A percentile compares a stretch with the other conserved stretches of the same genome.
These are phyloP conservation scores for Hydractinia symbiolongicarpus DNA, from an alignment of 30 jellyfish, hydroid and myxozoan species.

Conservation along the genomic window DNA sequence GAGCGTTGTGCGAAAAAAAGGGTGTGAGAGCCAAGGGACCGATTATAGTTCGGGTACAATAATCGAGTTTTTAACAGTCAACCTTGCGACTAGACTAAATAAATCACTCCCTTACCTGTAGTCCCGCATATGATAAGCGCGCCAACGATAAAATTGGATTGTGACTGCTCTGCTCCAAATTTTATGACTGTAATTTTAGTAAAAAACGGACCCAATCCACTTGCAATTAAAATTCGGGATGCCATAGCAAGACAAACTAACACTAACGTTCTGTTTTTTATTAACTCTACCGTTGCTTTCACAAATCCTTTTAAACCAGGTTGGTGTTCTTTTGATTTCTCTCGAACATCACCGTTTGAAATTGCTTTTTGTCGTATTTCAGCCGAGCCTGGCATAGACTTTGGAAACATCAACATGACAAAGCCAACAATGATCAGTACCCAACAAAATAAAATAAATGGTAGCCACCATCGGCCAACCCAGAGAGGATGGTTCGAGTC, in stretches of 20 bases:
- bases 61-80: neutral
- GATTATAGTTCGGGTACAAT: no score
- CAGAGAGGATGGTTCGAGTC: slow-evolving; percentile 33
- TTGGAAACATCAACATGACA: slow-evolving; percentile 40
- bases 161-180: slow-evolving; percentile 32
- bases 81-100: neutral
- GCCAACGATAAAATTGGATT: slow-evolving; percentile 17
- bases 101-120: slow-evolving; percentile 9
- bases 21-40: no score
- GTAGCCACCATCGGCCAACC: slow-evolving; percentile 74
- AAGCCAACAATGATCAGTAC: slow-evolving; percentile 20
- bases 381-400: slow-evolving; percentile 24
- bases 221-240: slow-evolving; percentile 12
- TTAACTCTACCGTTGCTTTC: slow-evolving; percentile 36
- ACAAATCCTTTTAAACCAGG: slow-evolving; percentile 29
- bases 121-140: slow-evolving; percentile 9
- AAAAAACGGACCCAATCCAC: slow-evolving; percentile 47
- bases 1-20: no score
- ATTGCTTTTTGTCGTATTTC: slow-evolving; percentile 45
- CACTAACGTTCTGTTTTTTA: slow-evolving; percentile 44
- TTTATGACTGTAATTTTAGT: slow-evolving; percentile 54
- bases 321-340: slow-evolving; percentile 13
- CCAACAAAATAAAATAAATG: slow-evolving; percentile 29
- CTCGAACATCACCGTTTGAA: slow-evolving; percentile 38
- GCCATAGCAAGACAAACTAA: slow-evolving; percentile 44